Percentiles rank a stretch among this genome's conserved stretches.
Conservation (phyloP, 1,140 invertebrate species). For the Drosophila subobscura region DNA sequence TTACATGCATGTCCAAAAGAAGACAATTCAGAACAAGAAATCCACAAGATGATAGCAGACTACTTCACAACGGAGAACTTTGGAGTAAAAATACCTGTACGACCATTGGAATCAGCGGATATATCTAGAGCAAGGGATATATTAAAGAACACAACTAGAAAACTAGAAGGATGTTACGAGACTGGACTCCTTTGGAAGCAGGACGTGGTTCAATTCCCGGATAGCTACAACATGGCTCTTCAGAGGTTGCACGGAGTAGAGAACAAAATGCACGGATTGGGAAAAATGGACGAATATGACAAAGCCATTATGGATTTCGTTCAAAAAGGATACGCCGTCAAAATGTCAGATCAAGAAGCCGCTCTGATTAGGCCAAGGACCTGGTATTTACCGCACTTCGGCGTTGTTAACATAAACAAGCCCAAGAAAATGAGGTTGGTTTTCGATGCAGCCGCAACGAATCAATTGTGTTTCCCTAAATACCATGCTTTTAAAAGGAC, state of each 20-base stretch:
- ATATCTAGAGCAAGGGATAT: background rate
- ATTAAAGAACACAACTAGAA: conserved; percentile 4
- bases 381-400: conserved; percentile 1
- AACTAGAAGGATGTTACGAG: conserved; percentile 11
- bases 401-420: background rate
- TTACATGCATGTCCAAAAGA: background rate
- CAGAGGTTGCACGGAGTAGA: no score
- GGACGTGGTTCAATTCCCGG: conserved; percentile 12
- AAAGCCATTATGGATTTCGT: background rate
- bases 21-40: no score
- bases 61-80: no score
- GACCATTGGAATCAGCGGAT: background rate
- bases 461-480: background rate
- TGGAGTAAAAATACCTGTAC: no score
- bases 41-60: no score
- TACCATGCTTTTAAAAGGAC: background rate
- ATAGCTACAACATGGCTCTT: conserved; percentile 30
- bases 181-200: conserved; percentile 15
- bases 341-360: background rate
- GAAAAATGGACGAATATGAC: background rate
- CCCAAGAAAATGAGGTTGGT: background rate
- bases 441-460: background rate
- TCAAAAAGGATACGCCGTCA: background rate
- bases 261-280: background rate
- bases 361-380: background rate